phyloP scores from a whole-genome alignment of 2,113 vertebrate genomes.

The Gorsachius goisagi region DNA sequence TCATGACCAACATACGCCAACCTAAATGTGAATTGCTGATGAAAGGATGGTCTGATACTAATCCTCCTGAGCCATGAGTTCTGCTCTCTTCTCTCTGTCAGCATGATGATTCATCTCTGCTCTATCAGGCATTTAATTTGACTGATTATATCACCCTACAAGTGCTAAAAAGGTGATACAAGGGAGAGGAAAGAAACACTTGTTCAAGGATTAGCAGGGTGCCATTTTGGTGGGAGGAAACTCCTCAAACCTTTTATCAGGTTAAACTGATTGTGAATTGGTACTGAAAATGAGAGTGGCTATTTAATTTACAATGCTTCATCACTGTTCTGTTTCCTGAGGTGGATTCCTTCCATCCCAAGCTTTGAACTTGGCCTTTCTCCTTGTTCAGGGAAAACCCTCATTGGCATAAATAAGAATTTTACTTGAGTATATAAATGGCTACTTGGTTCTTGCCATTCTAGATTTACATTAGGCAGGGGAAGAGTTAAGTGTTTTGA shows the following conservation, averaged over 20 bases:
- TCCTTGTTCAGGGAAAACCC: not conserved
- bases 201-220: not conserved
- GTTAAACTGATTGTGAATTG: not conserved
- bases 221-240: not conserved
- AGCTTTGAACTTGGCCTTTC: not conserved
- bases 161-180: not conserved
- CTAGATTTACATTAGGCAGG: not conserved
- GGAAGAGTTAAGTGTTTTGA: not conserved
- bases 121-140: not conserved
- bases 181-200: not conserved
- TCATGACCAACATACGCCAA: not conserved
- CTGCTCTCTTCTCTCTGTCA: not conserved
- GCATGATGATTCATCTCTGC: not conserved
- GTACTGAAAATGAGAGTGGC: not conserved
- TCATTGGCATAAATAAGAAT: not conserved
- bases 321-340: not conserved
- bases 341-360: not conserved
- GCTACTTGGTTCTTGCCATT: not conserved
- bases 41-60: not conserved
- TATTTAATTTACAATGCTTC: not conserved
- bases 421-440: not conserved
- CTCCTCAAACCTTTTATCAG: not conserved
- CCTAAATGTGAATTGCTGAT: not conserved
- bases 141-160: not conserved
- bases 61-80: not conserved